Evolutionary conservation across 2,888 invertebrate genomes (phyloP), one percentile per base, ranked within the genome.

Genomic region (Chloroclystis v-ata): DNA sequence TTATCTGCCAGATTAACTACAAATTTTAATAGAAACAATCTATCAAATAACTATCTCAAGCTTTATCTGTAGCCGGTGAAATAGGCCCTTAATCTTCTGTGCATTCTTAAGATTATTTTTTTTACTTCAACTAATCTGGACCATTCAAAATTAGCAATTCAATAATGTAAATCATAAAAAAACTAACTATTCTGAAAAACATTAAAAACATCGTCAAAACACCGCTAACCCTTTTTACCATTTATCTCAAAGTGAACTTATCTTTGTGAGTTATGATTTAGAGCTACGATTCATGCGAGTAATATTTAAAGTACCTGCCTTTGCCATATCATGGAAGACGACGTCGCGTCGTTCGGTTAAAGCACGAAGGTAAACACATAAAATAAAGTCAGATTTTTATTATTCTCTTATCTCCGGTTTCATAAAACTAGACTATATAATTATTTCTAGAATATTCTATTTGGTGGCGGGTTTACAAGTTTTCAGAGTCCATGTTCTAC

Each of bases 261-360:
- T 20, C 20, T 20, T 20, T 20, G 20, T 20, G 20, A 20, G 20
- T 20, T 5, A 20, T 6, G 4, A 28, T 11, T 14, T 28, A 9
- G 55, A 62, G 62, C 62, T 59, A 59, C 61, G 61, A 61, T 65
- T 67, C 59, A 44, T 24, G 35, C 63, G 56, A 61, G 60, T 59
- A 62, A 63, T 62, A 65, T 65, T 63, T 60, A 60, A 63, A 67
- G 62, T 65, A 59, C 55, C 62, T 63, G 59, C 55, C 61, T 63
- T 63, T 61, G 54, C 58, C 59, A 61, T 62, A 61, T 70, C 61
- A 62, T 61, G 62, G 53, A 53, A 32, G 57, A 57, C 54, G 43
- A 43, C 43, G 40, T 43, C 53, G 51, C 49, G n/a, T 49, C 48
- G 49, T 32, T 32, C 6, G 9, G 9, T 8, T 6, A n/a, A 35